Evolutionary conservation across 2,797 vertebrate genomes (phyloP).

Genomic region (Neopelma chrysocephalum): DNA sequence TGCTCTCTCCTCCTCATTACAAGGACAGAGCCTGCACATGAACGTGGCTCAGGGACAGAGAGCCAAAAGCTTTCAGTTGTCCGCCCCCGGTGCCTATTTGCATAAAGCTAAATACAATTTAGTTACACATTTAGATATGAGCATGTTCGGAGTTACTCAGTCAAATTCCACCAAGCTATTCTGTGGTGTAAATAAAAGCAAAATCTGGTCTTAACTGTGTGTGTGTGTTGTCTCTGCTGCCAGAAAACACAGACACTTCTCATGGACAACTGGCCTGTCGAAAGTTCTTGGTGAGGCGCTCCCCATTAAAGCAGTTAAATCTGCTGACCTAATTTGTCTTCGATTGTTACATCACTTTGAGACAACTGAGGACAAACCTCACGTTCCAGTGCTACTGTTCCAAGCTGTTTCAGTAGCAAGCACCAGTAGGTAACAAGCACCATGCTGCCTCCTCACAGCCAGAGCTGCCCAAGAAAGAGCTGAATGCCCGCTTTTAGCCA

Average conservation of each 20-base stretch:
- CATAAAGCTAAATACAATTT: slow-evolving; percentile 1
- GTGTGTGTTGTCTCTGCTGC: background rate
- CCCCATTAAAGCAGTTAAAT: background rate
- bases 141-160: background rate
- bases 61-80: background rate
- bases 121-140: background rate
- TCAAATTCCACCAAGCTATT: background rate
- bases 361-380: slow-evolving; percentile 42
- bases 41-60: background rate
- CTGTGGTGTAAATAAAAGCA: background rate
- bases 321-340: slow-evolving; percentile 37
- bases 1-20: background rate
- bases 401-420: background rate
- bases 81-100: background rate
- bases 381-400: background rate
- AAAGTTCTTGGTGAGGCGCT: background rate
- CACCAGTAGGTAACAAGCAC: background rate
- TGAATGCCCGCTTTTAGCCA: background rate
- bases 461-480: background rate
- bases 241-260: background rate
- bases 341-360: slow-evolving; percentile 30
- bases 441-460: rapidly evolving
- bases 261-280: background rate
- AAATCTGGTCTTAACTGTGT: background rate
- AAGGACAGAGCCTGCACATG: background rate